Base-by-base conservation (phyloP, 2,888 invertebrate species). In the Nomada lathburiana region DNA sequence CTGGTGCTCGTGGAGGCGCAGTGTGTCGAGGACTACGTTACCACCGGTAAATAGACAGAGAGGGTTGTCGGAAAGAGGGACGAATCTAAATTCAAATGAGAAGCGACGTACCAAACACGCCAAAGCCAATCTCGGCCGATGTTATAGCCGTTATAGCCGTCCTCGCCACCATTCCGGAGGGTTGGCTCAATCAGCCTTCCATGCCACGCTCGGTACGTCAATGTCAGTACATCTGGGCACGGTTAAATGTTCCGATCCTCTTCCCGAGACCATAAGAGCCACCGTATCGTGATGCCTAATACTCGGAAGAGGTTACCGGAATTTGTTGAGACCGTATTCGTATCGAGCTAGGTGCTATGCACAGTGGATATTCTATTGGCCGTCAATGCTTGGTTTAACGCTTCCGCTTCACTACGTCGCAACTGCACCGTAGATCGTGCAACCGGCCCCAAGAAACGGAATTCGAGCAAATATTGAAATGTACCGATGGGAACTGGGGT, bases 11-110 rank as follows among this genome's bases (percentile, higher is more conserved):
- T 36, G 64, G 79, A 73, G 65, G 67, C 65, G 59, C 50, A 18
- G 65, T 44, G 74, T 44, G 73, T 44, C 59, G 71, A 80, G 67
- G 72, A 47, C 55, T 71, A 60, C 42, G 53, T n/a, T 20, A 29
- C 42, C n/a, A 52, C 13, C 59, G 53, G 65, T 63, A 67, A 76
- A 50, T 70, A 70, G 71, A 80, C 50, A 52, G 53, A 65, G 73
- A 68, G 50, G 18, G 50, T 60, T 52, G 10, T n/a, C 13, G 36
- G 52, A 60, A 80, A 82, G 84, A 83, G 87, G 86, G 90, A 84
- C 83, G 90, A 92, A 92, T 92, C 91, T 92, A 93, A 92, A 92
- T 92, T 93, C 92, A 92, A 92, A 93, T 92, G 91, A 92, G 91
- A 88, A 85, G 88, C 88, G 89, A 89, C 89, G 88, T 88, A 89